phyloP scores from a whole-genome alignment of 2,113 vertebrate species.

The Probosciger aterrimus region DNA sequence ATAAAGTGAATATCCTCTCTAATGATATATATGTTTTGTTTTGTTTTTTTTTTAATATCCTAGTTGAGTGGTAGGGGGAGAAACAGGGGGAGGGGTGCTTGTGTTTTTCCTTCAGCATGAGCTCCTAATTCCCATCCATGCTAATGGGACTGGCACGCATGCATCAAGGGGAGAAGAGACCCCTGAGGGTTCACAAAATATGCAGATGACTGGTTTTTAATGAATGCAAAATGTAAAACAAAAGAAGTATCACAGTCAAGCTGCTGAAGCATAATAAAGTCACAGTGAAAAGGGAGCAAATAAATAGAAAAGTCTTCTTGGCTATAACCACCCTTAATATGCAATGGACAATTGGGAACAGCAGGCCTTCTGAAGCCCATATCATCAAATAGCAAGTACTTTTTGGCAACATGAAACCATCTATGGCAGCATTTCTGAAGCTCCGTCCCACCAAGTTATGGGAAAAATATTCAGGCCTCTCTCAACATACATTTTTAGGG shows the following conservation, averaged over 20 bases:
- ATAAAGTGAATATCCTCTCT: conserved; percentile 23
- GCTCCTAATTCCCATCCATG: conserved; percentile 71
- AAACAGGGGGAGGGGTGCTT: conserved; percentile 21
- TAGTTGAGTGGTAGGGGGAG: conserved; percentile 41
- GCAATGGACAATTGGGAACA: conserved; percentile 82
- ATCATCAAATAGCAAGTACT: conserved; percentile 74
- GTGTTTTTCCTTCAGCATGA: conserved; percentile 61
- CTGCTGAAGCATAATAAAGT: conserved; percentile 79
- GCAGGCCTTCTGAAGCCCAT: conserved; percentile 63
- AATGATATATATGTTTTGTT: neutral
- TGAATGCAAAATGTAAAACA: conserved; percentile 84
- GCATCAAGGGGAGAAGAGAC: conserved; percentile 76
- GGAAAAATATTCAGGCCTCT: conserved; percentile 22
- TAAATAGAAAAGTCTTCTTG: conserved; percentile 74
- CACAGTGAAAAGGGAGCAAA: conserved; percentile 72
- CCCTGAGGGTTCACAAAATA: conserved; percentile 79
- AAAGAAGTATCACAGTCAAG: conserved; percentile 75
- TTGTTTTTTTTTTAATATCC: conserved; percentile 43
- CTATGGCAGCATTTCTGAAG: neutral
- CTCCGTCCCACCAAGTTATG: neutral
- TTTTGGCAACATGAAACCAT: conserved; percentile 63
- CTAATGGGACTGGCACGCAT: conserved; percentile 74
- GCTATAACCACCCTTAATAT: conserved; percentile 74
- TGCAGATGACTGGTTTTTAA: conserved; percentile 86
- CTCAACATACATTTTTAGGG: neutral